Evolutionary conservation across 2,888 invertebrate genomes (phyloP), one percentile per base, ranked within the genome.

Genomic region (Drosophila prolongata): DNA sequence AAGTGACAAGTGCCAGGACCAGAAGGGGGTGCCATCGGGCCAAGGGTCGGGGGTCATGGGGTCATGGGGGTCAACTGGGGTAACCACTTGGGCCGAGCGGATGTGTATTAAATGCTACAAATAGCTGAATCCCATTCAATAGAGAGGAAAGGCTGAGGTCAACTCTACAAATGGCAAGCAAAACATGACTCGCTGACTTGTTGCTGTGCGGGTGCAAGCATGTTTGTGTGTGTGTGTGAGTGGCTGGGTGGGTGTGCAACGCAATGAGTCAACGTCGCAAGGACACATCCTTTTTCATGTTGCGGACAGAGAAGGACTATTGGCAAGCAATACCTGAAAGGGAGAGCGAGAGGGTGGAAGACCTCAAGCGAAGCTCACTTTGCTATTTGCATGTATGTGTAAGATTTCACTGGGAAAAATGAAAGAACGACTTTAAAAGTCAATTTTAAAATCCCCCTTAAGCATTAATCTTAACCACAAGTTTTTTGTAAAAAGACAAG

Each of bases 251-350:
- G 49, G 58, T 56, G 38, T 30, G 54, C 47, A 27, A 35, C 62
- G 81, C 76, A 75, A 82, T 84, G 81, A 85, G 79, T 82, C 85
- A 87, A 83, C 68, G 86, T 83, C 87, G 66, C 70, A 65, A 62
- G 69, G 77, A 71, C 75, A 75, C 84, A 83, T 73, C 85, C 85
- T 79, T 83, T 85, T 85, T 66, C 85, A 83, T 85, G 85, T 85
- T 58, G 50, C 16, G n/a, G 27, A 10, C 40, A 40, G 62, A 16
- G 43, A 44, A 30, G 56, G 40, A 56, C 50, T 75, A 34, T 53
- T 52, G 40, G 47, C 40, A 34, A 43, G 37, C 54, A 44, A 35
- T 13, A 27, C 27, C 30, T 9, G 56, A 6, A 19, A n/a, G 30
- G 56, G 4, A n/a, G 46, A 52, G 53, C 19, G n/a, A 11, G 38